Percentiles rank a stretch among this genome's conserved stretches.
phyloP scores from a whole-genome alignment of 1,140 invertebrate species.

The Neodiprion fabricii region DNA sequence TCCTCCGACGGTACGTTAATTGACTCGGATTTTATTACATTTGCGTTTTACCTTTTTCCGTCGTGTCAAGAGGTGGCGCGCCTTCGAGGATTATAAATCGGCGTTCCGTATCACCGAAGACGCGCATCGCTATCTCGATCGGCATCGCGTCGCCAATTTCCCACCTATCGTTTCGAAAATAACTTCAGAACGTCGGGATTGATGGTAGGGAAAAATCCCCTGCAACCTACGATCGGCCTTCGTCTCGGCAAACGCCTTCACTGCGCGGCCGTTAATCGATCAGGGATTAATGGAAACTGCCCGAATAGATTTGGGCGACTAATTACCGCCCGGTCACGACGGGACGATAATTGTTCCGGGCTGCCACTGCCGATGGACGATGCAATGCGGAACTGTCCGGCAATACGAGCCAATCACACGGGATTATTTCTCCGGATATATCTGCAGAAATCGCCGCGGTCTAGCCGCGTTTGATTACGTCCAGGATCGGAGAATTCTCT shows the following conservation, averaged over 20 bases:
- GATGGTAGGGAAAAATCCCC: not conserved
- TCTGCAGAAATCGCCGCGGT: not conserved
- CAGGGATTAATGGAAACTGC: not conserved
- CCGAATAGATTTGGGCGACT: not conserved
- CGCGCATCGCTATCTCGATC: not conserved
- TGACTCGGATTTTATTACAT: slow-evolving; percentile 55
- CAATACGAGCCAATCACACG: not conserved
- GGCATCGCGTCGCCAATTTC: not conserved
- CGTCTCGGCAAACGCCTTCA: not conserved
- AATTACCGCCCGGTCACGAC: not conserved
- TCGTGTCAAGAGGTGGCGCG: not conserved
- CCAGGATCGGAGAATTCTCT: no score
- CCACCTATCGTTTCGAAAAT: not conserved
- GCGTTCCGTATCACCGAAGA: not conserved
- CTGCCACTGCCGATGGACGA: not conserved
- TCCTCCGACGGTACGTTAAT: slow-evolving; percentile 48
- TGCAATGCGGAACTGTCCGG: not conserved
- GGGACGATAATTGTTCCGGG: slow-evolving; percentile 1
- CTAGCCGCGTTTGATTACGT: no score
- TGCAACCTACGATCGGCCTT: not conserved
- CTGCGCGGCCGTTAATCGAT: not conserved
- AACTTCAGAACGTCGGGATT: no score
- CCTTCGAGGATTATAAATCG: not conserved
- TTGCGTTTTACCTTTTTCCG: slow-evolving; percentile 28
- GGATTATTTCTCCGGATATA: slow-evolving; percentile 5